Conservation (phyloP, 2,113 vertebrate genomes). For the Hemibagrus wyckioides region DNA sequence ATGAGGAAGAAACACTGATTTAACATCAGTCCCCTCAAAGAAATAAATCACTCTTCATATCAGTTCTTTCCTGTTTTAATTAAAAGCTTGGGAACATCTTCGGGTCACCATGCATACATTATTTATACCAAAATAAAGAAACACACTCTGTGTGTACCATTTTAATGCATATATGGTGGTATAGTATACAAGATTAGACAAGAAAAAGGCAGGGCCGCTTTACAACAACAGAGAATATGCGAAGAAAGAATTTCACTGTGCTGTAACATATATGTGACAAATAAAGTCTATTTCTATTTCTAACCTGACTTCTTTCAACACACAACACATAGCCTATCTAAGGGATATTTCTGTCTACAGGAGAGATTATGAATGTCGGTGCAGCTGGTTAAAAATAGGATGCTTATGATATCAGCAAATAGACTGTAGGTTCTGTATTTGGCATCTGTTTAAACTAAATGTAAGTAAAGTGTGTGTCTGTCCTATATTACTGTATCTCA, state of each 20-base stretch:
- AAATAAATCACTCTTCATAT: not conserved
- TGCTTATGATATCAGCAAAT: not conserved
- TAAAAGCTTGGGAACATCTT: not conserved
- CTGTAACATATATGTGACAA: too few relatives aligned
- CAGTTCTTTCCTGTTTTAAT: too few relatives aligned
- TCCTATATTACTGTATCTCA: not conserved
- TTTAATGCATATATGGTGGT: not conserved
- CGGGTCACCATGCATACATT: not conserved
- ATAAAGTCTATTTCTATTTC: too few relatives aligned
- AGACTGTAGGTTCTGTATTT: not conserved
- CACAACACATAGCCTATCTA: not conserved
- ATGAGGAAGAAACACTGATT: not conserved
- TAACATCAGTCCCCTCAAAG: not conserved
- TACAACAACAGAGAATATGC: not conserved
- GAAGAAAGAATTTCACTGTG: too few relatives aligned
- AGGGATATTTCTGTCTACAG: constrained; percentile 18
- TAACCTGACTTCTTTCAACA: not conserved
- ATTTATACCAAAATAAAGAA: not conserved
- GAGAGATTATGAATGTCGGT: not conserved
- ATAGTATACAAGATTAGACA: not conserved
- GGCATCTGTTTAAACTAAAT: not conserved
- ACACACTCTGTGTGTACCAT: not conserved
- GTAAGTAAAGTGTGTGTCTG: not conserved
- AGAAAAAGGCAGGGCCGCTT: not conserved
- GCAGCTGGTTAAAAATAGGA: not conserved